Percentiles rank a stretch among this genome's conserved stretches.
Conservation (phyloP, 92 coral and sea anemone genomes). For the Parazoanthus darwini region DNA sequence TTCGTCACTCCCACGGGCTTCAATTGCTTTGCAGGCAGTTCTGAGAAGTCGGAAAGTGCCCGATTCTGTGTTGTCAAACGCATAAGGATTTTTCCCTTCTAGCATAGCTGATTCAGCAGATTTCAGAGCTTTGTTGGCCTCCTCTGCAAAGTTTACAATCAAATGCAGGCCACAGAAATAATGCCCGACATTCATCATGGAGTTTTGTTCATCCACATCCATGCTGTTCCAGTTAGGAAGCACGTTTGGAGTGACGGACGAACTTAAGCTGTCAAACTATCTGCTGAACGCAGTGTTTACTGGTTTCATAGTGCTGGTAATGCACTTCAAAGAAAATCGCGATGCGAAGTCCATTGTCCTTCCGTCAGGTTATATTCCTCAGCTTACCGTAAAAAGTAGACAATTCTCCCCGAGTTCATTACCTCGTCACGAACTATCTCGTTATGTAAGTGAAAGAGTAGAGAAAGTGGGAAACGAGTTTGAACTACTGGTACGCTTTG, state of each 20-base stretch:
- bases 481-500: too few species aligned
- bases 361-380: too few species aligned
- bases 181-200: constrained; percentile 19
- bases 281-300: too few species aligned
- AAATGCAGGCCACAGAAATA: constrained; percentile 37
- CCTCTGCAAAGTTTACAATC: constrained; percentile 36
- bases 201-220: neutral
- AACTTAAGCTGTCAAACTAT: neutral
- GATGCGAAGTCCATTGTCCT: too few species aligned
- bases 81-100: constrained; percentile 22
- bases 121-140: constrained; percentile 28
- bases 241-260: constrained; percentile 24
- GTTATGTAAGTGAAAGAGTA: too few species aligned
- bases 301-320: too few species aligned
- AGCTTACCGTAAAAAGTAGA: too few species aligned
- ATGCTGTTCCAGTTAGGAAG: constrained; percentile 19
- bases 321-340: too few species aligned
- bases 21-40: constrained; percentile 34
- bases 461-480: too few species aligned
- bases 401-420: too few species aligned
- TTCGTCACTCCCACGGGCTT: constrained; percentile 29
- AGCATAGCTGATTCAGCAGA: constrained; percentile 23
- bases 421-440: too few species aligned
- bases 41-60: constrained; percentile 19
- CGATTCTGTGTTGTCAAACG: constrained; percentile 17